Conservation (phyloP, 2,113 vertebrate genomes). For the Oryctolagus cuniculus region DNA sequence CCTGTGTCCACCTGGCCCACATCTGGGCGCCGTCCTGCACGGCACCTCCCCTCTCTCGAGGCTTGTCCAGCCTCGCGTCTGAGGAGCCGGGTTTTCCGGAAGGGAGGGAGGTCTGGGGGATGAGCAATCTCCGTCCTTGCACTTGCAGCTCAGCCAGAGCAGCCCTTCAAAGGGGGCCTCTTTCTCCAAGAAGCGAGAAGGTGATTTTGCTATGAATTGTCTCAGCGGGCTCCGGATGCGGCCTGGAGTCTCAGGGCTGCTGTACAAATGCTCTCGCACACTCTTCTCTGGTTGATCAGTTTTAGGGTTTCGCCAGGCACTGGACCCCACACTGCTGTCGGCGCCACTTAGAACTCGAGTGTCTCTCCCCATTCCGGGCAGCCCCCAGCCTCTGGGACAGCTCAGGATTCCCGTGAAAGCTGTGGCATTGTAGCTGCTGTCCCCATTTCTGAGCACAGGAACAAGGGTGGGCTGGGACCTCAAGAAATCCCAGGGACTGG, state of each 20-base stretch:
- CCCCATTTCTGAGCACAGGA: not conserved
- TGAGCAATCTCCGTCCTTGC: not conserved
- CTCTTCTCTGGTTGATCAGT: not conserved
- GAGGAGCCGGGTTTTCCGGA: not conserved
- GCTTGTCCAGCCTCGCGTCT: not conserved
- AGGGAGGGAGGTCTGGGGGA: not conserved
- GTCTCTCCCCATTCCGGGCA: not conserved
- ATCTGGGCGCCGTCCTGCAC: not conserved
- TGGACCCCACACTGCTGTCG: rapidly evolving
- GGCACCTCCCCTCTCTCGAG: not conserved
- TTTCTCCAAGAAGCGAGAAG: not conserved
- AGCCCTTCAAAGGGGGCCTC: not conserved
- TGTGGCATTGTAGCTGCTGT: rapidly evolving
- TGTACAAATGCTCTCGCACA: not conserved
- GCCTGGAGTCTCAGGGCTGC: not conserved
- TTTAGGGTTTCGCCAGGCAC: not conserved
- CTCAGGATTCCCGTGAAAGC: not conserved
- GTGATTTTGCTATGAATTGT: not conserved
- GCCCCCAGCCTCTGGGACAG: not conserved
- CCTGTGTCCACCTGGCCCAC: no score
- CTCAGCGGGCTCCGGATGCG: not conserved
- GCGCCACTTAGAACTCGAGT: not conserved
- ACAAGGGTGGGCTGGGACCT: rapidly evolving
- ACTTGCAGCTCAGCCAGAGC: not conserved
- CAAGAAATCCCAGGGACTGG: rapidly evolving